phyloP scores from a whole-genome alignment of 2,888 invertebrate genomes.

The Synanthedon formicaeformis region DNA sequence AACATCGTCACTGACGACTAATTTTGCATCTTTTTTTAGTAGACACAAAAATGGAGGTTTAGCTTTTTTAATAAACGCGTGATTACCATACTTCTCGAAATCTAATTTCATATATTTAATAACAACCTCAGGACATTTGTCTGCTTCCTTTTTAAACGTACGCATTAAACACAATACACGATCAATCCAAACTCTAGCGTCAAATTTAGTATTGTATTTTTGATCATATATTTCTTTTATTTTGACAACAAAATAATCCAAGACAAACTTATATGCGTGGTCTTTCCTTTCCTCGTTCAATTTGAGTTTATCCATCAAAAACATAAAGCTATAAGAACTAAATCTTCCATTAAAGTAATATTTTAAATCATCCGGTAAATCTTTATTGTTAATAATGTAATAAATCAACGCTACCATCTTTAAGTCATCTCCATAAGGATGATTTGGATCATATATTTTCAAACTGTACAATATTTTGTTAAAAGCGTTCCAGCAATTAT shows the following conservation, averaged over 20 bases:
- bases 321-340: slow-evolving; percentile 6
- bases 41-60: slow-evolving; percentile 9
- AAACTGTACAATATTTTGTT: slow-evolving; percentile 32
- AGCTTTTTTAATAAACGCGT: slow-evolving; percentile 9
- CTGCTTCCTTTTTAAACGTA: slow-evolving; percentile 18
- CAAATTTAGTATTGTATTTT: slow-evolving; percentile 11
- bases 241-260: slow-evolving; percentile 17
- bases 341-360: slow-evolving; percentile 10
- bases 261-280: slow-evolving; percentile 16
- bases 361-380: slow-evolving; percentile 17
- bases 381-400: slow-evolving; percentile 23
- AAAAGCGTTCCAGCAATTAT: slow-evolving; percentile 31
- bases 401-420: slow-evolving; percentile 24
- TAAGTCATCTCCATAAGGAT: slow-evolving; percentile 12
- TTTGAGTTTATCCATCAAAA: slow-evolving; percentile 3
- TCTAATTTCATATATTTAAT: slow-evolving; percentile 21
- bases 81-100: slow-evolving; percentile 10
- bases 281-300: slow-evolving; percentile 13
- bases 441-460: slow-evolving; percentile 19
- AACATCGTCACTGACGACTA: slow-evolving; percentile 8
- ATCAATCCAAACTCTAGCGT: slow-evolving; percentile 10
- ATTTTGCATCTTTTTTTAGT: slow-evolving; percentile 17
- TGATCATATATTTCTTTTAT: slow-evolving; percentile 13
- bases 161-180: slow-evolving; percentile 15
- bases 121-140: slow-evolving; percentile 25